Evolutionary conservation across 2,888 invertebrate genomes (phyloP), one percentile per base, ranked within the genome.

Genomic region (Archips xylosteana): DNA sequence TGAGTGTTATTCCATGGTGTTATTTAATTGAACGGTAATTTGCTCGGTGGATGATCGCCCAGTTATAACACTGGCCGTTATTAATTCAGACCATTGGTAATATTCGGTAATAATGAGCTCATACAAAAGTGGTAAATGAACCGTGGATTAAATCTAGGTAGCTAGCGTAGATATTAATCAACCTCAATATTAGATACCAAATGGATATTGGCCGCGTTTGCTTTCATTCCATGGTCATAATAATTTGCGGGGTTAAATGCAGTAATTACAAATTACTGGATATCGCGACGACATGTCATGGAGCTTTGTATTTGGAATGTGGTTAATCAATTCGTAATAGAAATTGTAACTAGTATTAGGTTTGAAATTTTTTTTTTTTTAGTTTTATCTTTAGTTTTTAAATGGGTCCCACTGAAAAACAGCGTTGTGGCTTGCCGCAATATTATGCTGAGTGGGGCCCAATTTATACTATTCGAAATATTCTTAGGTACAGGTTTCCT

Each of bases 101-200:
- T 49, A 64, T 36, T 67, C 49, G 23, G 13, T 69, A 36, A 70
- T 70, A 62, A 70, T 62, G 62, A 70, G 62, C 70, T 34, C 66
- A 36, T 65, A 65, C 42, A 61, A 51, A 39, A 1, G 51, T 15
- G 12, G 36, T 51, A 51, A 70, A 70, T 70, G 70, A 34, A 32
- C n/a, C 62, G 39, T 51, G 69, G 61, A 54, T 62, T 70, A 62
- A 70, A 42, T 42, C 32, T 39, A 39, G 39, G 32, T 60, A 68
- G 59, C 62, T 69, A 23, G 70, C 34, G 67, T 23, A 61, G 49
- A 39, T 69, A 49, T 39, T 60, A 61, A 67, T 67, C 66, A 45
- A 9, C 42, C 23, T 45, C 32, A 57, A 23, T 32, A 57, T 57
- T 67, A 67, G 42, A 42, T 66, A 66, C 12, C 32, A 13, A 47